phyloP scores from a whole-genome alignment of 53 echinoderm and acorn worm species.

The Crossaster papposus region DNA sequence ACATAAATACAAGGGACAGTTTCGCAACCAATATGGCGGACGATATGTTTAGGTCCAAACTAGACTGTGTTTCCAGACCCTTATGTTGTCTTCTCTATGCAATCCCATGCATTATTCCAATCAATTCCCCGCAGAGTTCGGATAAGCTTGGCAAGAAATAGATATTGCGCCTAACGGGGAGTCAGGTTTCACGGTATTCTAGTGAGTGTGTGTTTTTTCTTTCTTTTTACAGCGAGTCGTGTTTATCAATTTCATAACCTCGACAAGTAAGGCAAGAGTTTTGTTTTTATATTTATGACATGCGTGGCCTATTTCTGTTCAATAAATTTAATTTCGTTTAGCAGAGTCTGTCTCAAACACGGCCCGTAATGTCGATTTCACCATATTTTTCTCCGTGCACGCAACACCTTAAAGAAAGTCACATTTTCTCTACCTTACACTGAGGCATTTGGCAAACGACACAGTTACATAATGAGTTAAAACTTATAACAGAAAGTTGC shows the following conservation, averaged over 20 bases:
- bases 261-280: too few relatives aligned
- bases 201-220: too few relatives aligned
- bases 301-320: background rate
- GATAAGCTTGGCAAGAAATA: too few relatives aligned
- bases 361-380: background rate
- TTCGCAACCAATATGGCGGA: background rate
- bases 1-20: background rate
- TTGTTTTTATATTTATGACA: background rate
- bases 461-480: background rate
- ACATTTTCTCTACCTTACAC: background rate
- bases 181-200: too few relatives aligned
- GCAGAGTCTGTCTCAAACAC: background rate
- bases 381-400: background rate
- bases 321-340: background rate
- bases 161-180: too few relatives aligned
- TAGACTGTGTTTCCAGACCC: background rate
- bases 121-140: background rate
- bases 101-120: background rate
- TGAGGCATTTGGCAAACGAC: slow-evolving; percentile 12
- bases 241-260: too few relatives aligned
- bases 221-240: too few relatives aligned
- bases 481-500: too few relatives aligned
- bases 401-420: background rate
- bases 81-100: background rate
- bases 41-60: background rate